phyloP scores from a whole-genome alignment of 1,140 invertebrate genomes.

The Drosophila lacteicornis region DNA sequence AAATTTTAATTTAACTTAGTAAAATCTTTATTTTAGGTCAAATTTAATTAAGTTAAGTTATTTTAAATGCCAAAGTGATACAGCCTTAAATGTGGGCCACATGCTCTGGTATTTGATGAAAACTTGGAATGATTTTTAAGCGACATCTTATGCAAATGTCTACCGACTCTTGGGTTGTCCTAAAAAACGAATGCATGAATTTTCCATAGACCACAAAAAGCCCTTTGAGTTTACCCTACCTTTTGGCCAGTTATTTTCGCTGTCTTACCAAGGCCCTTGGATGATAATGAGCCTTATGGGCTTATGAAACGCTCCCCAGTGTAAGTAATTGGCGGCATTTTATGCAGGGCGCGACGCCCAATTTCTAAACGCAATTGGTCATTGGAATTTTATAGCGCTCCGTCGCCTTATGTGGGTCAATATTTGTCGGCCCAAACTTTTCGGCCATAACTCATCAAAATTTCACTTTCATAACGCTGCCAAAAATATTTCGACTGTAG shows the following conservation, averaged over 20 bases:
- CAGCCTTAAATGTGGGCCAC: not conserved
- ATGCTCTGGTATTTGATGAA: not conserved
- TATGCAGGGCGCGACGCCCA: conserved; percentile 65
- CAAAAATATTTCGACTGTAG: conserved; percentile 7
- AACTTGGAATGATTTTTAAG: conserved; percentile 7
- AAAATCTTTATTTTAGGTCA: too few relatives aligned
- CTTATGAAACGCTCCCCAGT: conserved; percentile 63
- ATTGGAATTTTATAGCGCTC: conserved; percentile 65
- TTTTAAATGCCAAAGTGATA: not conserved
- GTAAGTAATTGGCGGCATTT: conserved; percentile 59
- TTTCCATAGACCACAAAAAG: conserved; percentile 14
- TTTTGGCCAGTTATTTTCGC: not conserved
- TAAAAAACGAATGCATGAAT: conserved; percentile 7
- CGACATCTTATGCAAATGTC: conserved; percentile 5
- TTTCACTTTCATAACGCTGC: conserved; percentile 69
- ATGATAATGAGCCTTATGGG: conserved; percentile 41
- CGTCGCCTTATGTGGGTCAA: conserved; percentile 56
- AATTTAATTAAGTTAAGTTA: not conserved
- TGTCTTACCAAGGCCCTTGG: conserved; percentile 30
- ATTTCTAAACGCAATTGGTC: conserved; percentile 79
- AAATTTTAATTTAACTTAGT: too few relatives aligned
- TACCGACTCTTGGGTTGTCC: not conserved
- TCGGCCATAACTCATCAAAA: conserved; percentile 58
- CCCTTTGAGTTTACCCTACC: conserved; percentile 1
- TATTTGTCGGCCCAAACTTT: conserved; percentile 35